Evolutionary conservation across 2,797 vertebrate genomes (phyloP), one percentile per base, ranked within the genome.

Genomic region (Antrozous pallidus): DNA sequence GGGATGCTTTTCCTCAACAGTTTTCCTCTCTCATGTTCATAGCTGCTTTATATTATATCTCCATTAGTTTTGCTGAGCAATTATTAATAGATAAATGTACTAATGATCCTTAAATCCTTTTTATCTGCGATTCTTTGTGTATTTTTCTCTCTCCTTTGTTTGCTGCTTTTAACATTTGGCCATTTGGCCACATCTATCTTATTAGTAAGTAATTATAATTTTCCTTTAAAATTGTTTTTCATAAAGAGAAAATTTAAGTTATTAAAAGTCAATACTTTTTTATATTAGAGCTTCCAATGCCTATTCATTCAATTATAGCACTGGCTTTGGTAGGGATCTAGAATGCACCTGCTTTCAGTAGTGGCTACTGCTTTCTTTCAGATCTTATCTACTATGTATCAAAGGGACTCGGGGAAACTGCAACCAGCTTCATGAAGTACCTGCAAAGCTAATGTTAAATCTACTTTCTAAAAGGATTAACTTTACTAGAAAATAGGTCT

Each of bases 21-120:
- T 70, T 87, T 58, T 88, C 77, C 38, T 91, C 36, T 80, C 40
- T 11, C 8, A 9, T 58, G 84, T 90, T 82, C 81, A 90, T 49
- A 95, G 94, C 14, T 84, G 14, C 31, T 78, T 90, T 90, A 58
- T 69, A 58, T 78, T 92, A 4, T 51, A 78, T 51, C 33, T 90
- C 31, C 54, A 67, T 56, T 36, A 56, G 14, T 74, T 95, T 69
- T 92, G 38, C n/a, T 75, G n/a, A 80, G 17, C 28, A 85, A 90
- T 33, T 49, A 88, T 86, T 73, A 69, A 90, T 56, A 85, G 61
- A 78, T 28, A 80, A 90, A 87, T 47, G 18, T 51, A 78, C 42
- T 51, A n/a, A 0, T 87, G 54, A 58, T 69, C 36, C 42, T 47
- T 75, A 86, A 93, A 70, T 92, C 18, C 7, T 77, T 83, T 82